These are phyloP conservation scores for Sepioteuthis lessoniana DNA, from an alignment of 2,888 invertebrate species.

Conservation along the genomic window DNA sequence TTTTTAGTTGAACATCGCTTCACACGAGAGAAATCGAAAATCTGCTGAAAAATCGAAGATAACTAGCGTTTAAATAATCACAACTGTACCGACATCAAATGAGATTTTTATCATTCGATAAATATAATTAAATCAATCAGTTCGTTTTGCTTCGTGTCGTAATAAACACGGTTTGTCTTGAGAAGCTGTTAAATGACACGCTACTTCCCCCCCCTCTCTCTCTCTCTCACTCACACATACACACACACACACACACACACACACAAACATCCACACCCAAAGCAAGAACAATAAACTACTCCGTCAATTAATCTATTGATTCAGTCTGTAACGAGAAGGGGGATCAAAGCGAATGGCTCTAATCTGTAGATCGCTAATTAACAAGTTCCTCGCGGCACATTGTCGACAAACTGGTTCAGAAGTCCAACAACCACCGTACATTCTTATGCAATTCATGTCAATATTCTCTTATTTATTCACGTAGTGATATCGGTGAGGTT, in stretches of 20 bases:
- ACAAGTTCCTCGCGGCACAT: not conserved
- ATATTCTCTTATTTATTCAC: not conserved
- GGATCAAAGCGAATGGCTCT: not conserved
- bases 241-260: too few relatives aligned
- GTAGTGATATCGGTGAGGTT: too few relatives aligned
- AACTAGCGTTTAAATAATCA: not conserved
- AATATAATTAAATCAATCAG: not conserved
- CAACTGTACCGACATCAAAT: not conserved
- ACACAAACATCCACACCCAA: too few relatives aligned
- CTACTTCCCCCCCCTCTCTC: too few relatives aligned
- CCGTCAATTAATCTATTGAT: not conserved
- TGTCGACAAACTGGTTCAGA: not conserved
- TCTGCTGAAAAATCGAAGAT: not conserved
- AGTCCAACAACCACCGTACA: not conserved
- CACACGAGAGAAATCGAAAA: too few relatives aligned
- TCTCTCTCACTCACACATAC: too few relatives aligned
- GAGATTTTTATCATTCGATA: not conserved
- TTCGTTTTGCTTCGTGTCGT: not conserved
- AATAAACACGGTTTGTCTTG: not conserved
- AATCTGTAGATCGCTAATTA: constrained; percentile 17
- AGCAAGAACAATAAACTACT: not conserved
- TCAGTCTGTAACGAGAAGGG: not conserved
- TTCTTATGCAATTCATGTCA: not conserved
- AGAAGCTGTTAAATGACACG: constrained; percentile 7
- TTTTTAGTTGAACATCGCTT: too few relatives aligned